Evolutionary conservation across 2,797 vertebrate species (phyloP), one percentile per base, ranked within the genome.

Genomic region (Limosa lapponica): DNA sequence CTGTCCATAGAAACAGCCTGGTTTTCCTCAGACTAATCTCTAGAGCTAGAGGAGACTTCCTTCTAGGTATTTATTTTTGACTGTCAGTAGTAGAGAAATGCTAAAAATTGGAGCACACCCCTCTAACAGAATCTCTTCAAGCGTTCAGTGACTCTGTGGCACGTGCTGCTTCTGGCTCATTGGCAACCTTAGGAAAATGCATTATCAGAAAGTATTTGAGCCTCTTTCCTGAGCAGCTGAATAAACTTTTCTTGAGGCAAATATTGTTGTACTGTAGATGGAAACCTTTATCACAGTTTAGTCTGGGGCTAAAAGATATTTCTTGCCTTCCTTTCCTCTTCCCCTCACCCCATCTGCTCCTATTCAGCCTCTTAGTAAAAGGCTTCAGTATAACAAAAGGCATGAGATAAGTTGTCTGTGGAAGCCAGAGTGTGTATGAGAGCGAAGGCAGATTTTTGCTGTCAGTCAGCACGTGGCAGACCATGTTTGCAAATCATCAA

Each of bases 171-270:
- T 86, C 55, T 93, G 74, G 73, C 46, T 91, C 70, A 22, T 30
- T 6, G 7, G 2, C 39, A 28, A 44, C 25, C 8, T 37, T 62
- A 90, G 52, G 77, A 94, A 90, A 90, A 84, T 5, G n/a, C 12
- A 16, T 77, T 95, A 90, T 91, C 91, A 59, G 62, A 84, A 90
- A 69, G 46, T 48, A 62, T 57, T 85, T 0, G 8, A 93, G 48
- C 16, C 55, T 72, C 62, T 88, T 93, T 95, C 93, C 92, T 87
- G 86, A 90, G 83, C 95, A 94, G 92, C 93, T 96, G 93, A 96
- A 92, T 89, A 95, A 95, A 93, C 78, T n/a, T 92, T 96, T 88
- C 88, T 89, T 79, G 70, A 92, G 51, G 46, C 81, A 93, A 92
- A 93, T 90, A 82, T 79, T 95, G 48, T 96, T 92, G 22, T 90